A percentile compares a stretch with the other conserved stretches of the same genome.
Evolutionary conservation across 2,113 vertebrate species (phyloP).

Genomic region (Craseonycteris thonglongyai): DNA sequence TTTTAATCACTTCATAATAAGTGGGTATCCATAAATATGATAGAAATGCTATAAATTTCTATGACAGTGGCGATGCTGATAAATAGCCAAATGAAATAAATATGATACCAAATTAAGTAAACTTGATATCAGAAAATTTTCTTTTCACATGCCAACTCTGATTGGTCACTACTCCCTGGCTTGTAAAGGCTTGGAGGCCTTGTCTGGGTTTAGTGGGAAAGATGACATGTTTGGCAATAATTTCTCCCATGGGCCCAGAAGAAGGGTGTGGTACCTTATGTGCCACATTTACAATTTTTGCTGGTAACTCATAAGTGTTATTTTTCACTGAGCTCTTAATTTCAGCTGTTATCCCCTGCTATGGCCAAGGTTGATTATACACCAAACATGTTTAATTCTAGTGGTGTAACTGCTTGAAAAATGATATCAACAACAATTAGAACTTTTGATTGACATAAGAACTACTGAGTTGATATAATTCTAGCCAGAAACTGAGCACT

Average conservation of each 20-base stretch:
- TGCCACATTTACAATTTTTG: neutral
- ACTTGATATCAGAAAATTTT: neutral
- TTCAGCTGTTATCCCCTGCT: neutral
- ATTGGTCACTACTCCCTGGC: neutral
- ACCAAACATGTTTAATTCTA: slow-evolving; percentile 13
- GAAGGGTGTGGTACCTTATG: neutral
- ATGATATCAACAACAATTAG: neutral
- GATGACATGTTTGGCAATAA: neutral
- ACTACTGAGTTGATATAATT: neutral
- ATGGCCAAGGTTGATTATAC: neutral
- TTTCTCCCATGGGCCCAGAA: neutral
- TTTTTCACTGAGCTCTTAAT: neutral
- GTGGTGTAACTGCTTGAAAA: neutral
- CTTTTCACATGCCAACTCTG: neutral
- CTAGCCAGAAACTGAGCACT: neutral
- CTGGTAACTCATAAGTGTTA: neutral
- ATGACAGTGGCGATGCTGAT: neutral
- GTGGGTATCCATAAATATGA: neutral
- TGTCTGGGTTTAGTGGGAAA: neutral
- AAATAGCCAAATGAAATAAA: neutral
- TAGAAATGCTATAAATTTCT: neutral
- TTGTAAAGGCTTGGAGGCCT: neutral
- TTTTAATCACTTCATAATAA: neutral
- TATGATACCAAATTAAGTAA: neutral
- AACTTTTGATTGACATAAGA: neutral